Percentiles rank a stretch among this genome's conserved stretches.
These are phyloP conservation scores for Rutpela maculata DNA, from an alignment of 2,888 invertebrate genomes.

Conservation along the genomic window DNA sequence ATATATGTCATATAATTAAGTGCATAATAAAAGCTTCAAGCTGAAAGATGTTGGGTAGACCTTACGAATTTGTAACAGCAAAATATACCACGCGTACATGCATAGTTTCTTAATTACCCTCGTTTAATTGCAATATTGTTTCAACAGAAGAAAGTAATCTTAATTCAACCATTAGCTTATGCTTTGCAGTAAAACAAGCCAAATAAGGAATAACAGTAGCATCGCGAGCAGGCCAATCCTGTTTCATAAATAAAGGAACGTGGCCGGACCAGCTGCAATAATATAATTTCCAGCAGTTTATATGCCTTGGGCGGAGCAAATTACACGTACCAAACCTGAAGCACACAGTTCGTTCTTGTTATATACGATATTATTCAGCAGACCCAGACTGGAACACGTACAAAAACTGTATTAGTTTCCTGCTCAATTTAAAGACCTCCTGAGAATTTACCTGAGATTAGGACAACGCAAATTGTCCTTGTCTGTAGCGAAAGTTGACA, in stretches of 20 bases:
- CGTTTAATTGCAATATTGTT: constrained; percentile 5
- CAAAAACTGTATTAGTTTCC: constrained; percentile 48
- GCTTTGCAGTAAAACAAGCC: constrained; percentile 13
- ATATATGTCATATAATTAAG: too few species aligned
- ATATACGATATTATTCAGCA: constrained; percentile 52
- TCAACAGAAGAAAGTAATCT: constrained; percentile 4
- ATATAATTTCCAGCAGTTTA: constrained; percentile 60
- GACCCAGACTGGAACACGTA: constrained; percentile 49
- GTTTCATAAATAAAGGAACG: constrained; percentile 37
- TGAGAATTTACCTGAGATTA: constrained; percentile 17
- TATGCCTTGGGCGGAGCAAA: constrained; percentile 58
- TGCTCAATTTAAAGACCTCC: constrained; percentile 17
- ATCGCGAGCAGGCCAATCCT: constrained; percentile 11
- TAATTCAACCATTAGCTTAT: constrained; percentile 8
- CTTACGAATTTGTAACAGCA: not conserved
- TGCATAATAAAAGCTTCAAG: too few species aligned
- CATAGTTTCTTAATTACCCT: not conserved
- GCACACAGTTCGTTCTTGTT: constrained; percentile 50
- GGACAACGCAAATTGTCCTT: not conserved
- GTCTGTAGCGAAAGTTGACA: not conserved
- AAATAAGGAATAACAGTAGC: not conserved
- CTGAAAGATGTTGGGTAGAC: too few species aligned
- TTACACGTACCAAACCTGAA: constrained; percentile 59
- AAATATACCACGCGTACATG: not conserved
- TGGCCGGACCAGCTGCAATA: constrained; percentile 59